These are phyloP conservation scores for Oreotrochilus melanogaster DNA, from an alignment of 2,113 vertebrate genomes.

Conservation along the genomic window DNA sequence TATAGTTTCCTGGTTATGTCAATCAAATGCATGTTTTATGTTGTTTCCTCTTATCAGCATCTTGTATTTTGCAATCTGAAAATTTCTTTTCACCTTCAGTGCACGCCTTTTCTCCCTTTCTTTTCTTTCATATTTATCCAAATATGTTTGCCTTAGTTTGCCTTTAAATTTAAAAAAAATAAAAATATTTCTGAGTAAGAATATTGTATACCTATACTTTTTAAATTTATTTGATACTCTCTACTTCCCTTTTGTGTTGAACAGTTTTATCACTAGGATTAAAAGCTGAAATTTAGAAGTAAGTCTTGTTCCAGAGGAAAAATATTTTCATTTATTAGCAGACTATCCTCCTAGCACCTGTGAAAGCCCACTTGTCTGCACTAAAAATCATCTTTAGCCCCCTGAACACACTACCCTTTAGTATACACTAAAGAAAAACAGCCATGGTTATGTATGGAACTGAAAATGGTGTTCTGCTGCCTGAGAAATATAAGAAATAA, in stretches of 20 bases:
- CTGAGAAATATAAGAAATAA: background rate
- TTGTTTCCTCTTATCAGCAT: background rate
- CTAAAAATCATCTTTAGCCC: background rate
- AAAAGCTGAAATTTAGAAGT: background rate
- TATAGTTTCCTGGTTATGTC: background rate
- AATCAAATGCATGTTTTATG: background rate
- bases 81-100: background rate
- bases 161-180: background rate
- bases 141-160: background rate
- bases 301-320: background rate
- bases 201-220: background rate
- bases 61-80: background rate
- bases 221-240: background rate
- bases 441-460: background rate
- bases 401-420: background rate
- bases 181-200: background rate
- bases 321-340: background rate
- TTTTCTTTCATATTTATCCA: background rate
- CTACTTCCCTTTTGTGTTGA: background rate
- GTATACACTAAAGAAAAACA: background rate
- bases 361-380: background rate
- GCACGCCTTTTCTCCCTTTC: background rate
- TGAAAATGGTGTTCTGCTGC: background rate
- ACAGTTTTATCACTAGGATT: background rate
- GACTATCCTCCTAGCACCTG: background rate